Percentiles rank a stretch among this genome's conserved stretches.
Evolutionary conservation across 2,113 vertebrate species (phyloP).

Genomic region (Psittacara wagleri): DNA sequence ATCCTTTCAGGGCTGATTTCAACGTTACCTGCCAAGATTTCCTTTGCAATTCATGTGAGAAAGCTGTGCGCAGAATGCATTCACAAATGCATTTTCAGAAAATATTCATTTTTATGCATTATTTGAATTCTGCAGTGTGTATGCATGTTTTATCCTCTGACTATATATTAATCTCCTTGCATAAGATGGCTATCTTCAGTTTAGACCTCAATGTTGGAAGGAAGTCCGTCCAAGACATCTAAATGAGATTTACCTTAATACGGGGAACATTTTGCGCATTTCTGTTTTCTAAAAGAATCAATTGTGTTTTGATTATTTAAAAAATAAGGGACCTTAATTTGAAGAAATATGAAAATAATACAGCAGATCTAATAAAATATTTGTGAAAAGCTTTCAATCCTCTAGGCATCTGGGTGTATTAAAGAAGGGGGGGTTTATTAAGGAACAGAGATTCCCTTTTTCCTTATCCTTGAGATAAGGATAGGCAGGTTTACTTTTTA

Average conservation of each 20-base stretch:
- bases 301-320: background rate
- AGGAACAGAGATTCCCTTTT: background rate
- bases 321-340: background rate
- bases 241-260: background rate
- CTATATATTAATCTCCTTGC: background rate
- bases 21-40: background rate
- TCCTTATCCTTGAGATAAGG: background rate
- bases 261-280: background rate
- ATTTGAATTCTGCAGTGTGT: background rate
- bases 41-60: background rate
- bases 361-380: background rate
- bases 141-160: background rate
- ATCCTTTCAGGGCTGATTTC: background rate
- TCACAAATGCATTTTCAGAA: conserved; percentile 1
- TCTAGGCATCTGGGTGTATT: background rate
- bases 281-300: background rate
- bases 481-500: background rate
- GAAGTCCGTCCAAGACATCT: background rate
- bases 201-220: background rate
- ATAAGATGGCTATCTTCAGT: background rate
- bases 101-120: background rate
- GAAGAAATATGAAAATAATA: background rate
- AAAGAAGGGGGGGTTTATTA: background rate
- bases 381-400: background rate
- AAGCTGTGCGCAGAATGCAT: background rate